Conservation (phyloP, 2,797 vertebrate genomes). For the Microtus agrestis region DNA sequence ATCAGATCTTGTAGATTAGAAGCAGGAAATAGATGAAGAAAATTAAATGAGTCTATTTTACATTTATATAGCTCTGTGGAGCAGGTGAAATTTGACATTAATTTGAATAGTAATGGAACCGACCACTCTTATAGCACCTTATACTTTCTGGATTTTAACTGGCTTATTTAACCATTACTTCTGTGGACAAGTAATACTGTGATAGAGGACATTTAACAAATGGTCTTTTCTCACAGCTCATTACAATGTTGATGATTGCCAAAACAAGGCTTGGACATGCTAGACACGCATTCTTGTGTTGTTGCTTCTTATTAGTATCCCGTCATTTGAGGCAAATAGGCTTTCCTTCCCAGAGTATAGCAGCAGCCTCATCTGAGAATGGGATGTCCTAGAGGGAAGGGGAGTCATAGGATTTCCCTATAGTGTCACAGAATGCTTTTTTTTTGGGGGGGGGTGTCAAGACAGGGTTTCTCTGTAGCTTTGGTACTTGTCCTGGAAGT, state of each 20-base stretch:
- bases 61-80: constrained; percentile 61
- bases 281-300: neutral
- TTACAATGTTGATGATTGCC: neutral
- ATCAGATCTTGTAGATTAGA: constrained; percentile 46
- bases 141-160: constrained; percentile 46
- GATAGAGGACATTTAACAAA: neutral
- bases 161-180: constrained; percentile 20
- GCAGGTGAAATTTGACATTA: constrained; percentile 46
- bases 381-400: neutral
- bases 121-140: neutral
- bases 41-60: constrained; percentile 69
- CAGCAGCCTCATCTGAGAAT: neutral
- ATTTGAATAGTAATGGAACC: constrained; percentile 56
- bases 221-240: neutral
- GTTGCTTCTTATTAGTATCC: neutral
- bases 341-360: neutral
- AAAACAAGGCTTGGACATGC: neutral
- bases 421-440: neutral
- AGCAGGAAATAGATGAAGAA: constrained; percentile 44
- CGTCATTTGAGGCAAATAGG: neutral
- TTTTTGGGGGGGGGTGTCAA: too few species aligned
- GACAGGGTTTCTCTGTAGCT: too few species aligned
- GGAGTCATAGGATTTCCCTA: neutral
- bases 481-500: too few species aligned
- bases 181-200: neutral